Evolutionary conservation across 2,888 invertebrate genomes (phyloP).

Genomic region (Hoplodrina blanda): DNA sequence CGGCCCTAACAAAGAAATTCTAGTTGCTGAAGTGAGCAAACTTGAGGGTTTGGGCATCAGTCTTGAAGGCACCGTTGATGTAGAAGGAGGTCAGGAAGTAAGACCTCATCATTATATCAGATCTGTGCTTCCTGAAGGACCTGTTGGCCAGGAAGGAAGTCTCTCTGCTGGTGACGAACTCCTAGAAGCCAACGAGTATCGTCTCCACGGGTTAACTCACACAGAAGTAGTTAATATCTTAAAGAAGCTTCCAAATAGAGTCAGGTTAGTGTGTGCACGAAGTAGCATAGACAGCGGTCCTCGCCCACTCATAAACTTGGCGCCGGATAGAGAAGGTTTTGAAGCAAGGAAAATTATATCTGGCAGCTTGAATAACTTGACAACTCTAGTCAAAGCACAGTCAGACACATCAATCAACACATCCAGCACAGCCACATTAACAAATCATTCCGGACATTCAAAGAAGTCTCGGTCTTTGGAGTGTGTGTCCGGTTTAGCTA

Average conservation of each 20-base stretch:
- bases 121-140: constrained; percentile 98
- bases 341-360: constrained; percentile 95
- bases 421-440: constrained; percentile 95
- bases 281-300: constrained; percentile 92
- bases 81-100: constrained; percentile 98
- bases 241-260: constrained; percentile 97
- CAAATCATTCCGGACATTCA: constrained; percentile 92
- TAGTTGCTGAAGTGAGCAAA: constrained; percentile 98
- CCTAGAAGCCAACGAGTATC: constrained; percentile 98
- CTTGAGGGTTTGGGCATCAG: constrained; percentile 98
- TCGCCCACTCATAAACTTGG: constrained; percentile 94
- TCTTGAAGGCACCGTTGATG: constrained; percentile 99
- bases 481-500: constrained; percentile 97
- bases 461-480: constrained; percentile 98
- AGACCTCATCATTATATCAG: constrained; percentile 99
- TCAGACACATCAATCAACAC: constrained; percentile 98
- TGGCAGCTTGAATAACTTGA: constrained; percentile 96
- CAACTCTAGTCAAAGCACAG: constrained; percentile 97
- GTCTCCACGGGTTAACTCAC: constrained; percentile 97
- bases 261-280: constrained; percentile 97
- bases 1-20: constrained; percentile 95
- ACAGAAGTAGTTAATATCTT: constrained; percentile 99
- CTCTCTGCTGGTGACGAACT: constrained; percentile 99
- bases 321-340: constrained; percentile 95
- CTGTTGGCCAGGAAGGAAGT: constrained; percentile 97